phyloP scores from a whole-genome alignment of 2,113 vertebrate genomes.

The Egretta garzetta region DNA sequence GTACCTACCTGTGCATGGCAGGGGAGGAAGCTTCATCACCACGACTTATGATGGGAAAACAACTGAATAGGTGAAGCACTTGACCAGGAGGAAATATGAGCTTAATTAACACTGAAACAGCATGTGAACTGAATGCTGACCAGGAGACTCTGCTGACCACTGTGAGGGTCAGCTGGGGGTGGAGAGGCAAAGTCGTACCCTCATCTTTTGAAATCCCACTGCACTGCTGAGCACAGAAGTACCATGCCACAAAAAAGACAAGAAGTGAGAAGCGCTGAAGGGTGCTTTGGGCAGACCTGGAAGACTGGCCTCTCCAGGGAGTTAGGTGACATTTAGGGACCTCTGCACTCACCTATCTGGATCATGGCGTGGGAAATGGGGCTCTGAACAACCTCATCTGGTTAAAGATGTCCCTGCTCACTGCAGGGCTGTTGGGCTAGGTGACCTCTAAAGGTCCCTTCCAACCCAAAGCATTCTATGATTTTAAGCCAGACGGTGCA shows the following conservation, averaged over 20 bases:
- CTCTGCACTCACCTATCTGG: neutral
- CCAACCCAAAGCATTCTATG: too few relatives aligned
- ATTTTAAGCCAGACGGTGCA: neutral
- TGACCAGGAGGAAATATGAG: neutral
- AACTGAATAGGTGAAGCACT: neutral
- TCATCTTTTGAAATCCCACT: neutral
- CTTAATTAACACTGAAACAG: neutral
- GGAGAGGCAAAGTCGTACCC: neutral
- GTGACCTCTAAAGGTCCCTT: too few relatives aligned
- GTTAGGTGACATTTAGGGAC: neutral
- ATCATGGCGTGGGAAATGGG: neutral
- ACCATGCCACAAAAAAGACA: neutral
- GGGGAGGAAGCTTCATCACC: neutral
- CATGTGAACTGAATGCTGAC: neutral
- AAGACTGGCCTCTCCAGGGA: neutral
- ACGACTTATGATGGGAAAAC: neutral
- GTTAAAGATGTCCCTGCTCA: too few relatives aligned
- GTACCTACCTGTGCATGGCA: neutral
- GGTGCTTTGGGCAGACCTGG: neutral
- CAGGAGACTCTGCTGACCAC: neutral
- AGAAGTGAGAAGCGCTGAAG: neutral
- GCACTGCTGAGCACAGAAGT: neutral
- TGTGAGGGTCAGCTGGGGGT: neutral
- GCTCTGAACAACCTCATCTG: too few relatives aligned
- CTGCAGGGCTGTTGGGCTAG: too few relatives aligned